Conservation (phyloP, 2,888 invertebrate genomes). For the Panopea generosa region DNA sequence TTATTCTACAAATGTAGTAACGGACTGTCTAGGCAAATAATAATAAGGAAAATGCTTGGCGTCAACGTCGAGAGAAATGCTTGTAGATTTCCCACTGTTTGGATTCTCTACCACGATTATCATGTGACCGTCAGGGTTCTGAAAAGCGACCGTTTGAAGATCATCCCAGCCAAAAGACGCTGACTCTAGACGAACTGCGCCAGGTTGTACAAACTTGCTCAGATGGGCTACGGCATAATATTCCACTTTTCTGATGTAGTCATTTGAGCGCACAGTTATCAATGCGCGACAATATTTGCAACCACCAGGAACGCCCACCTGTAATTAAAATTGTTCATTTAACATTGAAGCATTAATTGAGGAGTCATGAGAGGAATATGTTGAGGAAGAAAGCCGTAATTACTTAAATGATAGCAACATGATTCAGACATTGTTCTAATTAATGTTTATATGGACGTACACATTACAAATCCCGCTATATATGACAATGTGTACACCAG, state of each 20-base stretch:
- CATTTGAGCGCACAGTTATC: slow-evolving; percentile 48
- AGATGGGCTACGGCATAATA: slow-evolving; percentile 64
- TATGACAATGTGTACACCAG: no score
- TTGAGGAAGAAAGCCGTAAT: no score
- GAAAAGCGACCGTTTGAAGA: slow-evolving; percentile 55
- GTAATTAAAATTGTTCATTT: background rate
- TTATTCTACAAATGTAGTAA: slow-evolving; percentile 54
- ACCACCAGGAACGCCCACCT: slow-evolving; percentile 48
- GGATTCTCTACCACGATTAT: slow-evolving; percentile 60
- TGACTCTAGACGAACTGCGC: slow-evolving; percentile 59
- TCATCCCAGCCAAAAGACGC: slow-evolving; percentile 53
- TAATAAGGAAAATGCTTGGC: slow-evolving; percentile 57
- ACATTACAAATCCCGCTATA: no score
- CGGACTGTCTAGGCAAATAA: slow-evolving; percentile 56
- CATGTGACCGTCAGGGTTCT: slow-evolving; percentile 57
- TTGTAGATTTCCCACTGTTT: slow-evolving; percentile 31
- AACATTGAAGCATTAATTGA: background rate
- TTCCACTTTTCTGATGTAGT: slow-evolving; percentile 55
- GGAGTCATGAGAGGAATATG: no score
- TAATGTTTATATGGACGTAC: no score
- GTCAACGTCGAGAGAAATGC: slow-evolving; percentile 53
- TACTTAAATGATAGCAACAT: no score
- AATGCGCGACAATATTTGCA: slow-evolving; percentile 64
- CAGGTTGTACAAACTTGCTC: slow-evolving; percentile 59
- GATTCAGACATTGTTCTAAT: no score